Conservation (phyloP, 1,140 invertebrate species). For the Neoseiulus cucumeris region DNA sequence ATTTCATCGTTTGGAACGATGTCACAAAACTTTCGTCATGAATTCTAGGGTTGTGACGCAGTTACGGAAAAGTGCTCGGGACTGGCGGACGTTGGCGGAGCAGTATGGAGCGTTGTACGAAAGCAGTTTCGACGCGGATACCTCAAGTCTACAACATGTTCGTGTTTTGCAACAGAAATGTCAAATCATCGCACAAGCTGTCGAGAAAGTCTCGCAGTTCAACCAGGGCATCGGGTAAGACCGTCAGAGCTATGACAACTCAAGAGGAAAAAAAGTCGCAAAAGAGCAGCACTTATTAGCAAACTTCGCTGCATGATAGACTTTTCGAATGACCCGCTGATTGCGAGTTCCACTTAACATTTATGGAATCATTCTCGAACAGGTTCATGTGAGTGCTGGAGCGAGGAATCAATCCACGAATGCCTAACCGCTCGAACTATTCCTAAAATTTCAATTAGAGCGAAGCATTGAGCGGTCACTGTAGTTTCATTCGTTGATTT, state of each 20-base stretch:
- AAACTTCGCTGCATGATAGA: slow-evolving; percentile 3
- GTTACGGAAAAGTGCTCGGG: slow-evolving; percentile 50
- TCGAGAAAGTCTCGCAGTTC: slow-evolving; percentile 40
- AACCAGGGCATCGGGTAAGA: slow-evolving; percentile 22
- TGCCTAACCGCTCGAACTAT: no score
- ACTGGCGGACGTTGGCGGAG: slow-evolving; percentile 49
- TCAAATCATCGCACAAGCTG: slow-evolving; percentile 46
- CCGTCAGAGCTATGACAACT: neutral
- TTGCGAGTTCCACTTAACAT: neutral
- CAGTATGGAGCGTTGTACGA: slow-evolving; percentile 64
- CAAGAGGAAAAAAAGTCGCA: neutral
- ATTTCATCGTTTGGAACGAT: no score
- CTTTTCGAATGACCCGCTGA: neutral
- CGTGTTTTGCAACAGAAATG: slow-evolving; percentile 55
- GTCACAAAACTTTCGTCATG: no score
- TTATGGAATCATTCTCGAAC: neutral
- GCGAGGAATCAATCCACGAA: no score
- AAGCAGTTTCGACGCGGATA: slow-evolving; percentile 79
- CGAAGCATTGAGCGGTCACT: no score
- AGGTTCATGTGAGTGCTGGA: slow-evolving; percentile 15
- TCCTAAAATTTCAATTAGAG: no score
- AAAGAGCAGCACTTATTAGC: neutral
- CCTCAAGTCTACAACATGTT: slow-evolving; percentile 56
- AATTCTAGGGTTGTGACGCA: slow-evolving; percentile 28
- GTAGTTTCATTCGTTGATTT: no score